Conservation (phyloP, 2,888 invertebrate species). For the Dicyrtomina minuta region DNA sequence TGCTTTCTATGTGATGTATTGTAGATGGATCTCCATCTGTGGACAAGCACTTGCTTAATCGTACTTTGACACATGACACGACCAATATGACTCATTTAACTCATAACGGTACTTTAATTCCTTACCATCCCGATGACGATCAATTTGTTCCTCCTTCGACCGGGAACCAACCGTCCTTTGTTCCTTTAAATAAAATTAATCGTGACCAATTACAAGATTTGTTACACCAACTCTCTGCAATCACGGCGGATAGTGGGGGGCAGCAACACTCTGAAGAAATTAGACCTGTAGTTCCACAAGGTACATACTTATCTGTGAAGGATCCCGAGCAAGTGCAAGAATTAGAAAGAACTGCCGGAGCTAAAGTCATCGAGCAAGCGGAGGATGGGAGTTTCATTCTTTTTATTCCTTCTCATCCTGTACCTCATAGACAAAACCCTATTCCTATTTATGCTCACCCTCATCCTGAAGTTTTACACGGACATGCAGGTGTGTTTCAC, state of each 20-base stretch:
- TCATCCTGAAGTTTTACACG: constrained; percentile 23
- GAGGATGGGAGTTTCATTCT: constrained; percentile 52
- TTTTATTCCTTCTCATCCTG: constrained; percentile 46
- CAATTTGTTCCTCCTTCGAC: constrained; percentile 50
- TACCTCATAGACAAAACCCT: constrained; percentile 23
- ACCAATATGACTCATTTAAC: constrained; percentile 10
- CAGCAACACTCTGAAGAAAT: constrained; percentile 25
- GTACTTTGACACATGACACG: constrained; percentile 24
- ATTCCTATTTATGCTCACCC: constrained; percentile 24
- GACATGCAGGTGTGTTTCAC: constrained; percentile 34
- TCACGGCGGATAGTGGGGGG: constrained; percentile 29
- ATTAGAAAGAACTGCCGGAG: constrained; percentile 47
- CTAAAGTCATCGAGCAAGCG: constrained; percentile 49
- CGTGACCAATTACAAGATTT: constrained; percentile 51
- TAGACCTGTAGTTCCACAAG: constrained; percentile 39
- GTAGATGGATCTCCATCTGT: constrained; percentile 23
- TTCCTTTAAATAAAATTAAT: constrained; percentile 48
- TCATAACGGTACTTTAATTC: constrained; percentile 18
- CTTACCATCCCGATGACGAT: constrained; percentile 45
- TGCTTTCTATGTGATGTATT: constrained; percentile 18
- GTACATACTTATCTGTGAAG: constrained; percentile 47
- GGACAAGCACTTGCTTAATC: constrained; percentile 23
- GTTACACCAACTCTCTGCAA: constrained; percentile 47
- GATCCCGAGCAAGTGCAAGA: constrained; percentile 46
- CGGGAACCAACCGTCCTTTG: constrained; percentile 46